Conservation (phyloP, 2,888 invertebrate species). For the Dicycla oo region DNA sequence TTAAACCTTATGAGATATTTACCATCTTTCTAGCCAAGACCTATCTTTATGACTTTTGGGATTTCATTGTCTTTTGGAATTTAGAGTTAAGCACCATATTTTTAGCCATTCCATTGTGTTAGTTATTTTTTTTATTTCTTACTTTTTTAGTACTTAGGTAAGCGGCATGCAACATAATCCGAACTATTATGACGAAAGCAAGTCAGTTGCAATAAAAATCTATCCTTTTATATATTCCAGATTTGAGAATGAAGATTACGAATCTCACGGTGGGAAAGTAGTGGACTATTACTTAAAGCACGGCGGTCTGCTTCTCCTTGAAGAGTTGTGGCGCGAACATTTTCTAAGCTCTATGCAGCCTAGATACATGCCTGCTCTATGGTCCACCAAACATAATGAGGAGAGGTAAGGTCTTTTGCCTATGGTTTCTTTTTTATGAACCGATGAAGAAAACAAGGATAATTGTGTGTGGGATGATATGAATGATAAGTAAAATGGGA, state of each 20-base stretch:
- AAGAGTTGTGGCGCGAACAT: conserved; percentile 94
- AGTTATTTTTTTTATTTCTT: not conserved
- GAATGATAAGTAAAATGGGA: not conserved
- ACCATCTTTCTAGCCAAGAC: not conserved
- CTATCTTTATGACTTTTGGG: too few relatives aligned
- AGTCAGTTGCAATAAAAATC: not conserved
- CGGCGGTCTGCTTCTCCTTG: conserved; percentile 91
- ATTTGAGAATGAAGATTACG: conserved; percentile 83
- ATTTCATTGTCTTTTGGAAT: not conserved
- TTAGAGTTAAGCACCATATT: not conserved
- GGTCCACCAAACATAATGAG: conserved; percentile 94
- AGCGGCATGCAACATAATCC: not conserved
- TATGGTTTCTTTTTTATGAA: not conserved
- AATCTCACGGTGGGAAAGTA: conserved; percentile 90
- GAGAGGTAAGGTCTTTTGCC: conserved; percentile 82
- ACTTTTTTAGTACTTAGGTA: not conserved
- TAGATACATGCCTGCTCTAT: conserved; percentile 92
- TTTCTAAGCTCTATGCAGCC: conserved; percentile 94
- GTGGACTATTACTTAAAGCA: conserved; percentile 89
- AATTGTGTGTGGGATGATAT: not conserved
- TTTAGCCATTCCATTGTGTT: not conserved
- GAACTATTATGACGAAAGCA: not conserved
- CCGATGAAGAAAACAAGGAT: not conserved
- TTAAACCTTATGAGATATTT: not conserved
- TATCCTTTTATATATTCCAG: conserved; percentile 70